These are phyloP conservation scores for Lasioglossum morio DNA, from an alignment of 2,888 invertebrate species.

Conservation along the genomic window DNA sequence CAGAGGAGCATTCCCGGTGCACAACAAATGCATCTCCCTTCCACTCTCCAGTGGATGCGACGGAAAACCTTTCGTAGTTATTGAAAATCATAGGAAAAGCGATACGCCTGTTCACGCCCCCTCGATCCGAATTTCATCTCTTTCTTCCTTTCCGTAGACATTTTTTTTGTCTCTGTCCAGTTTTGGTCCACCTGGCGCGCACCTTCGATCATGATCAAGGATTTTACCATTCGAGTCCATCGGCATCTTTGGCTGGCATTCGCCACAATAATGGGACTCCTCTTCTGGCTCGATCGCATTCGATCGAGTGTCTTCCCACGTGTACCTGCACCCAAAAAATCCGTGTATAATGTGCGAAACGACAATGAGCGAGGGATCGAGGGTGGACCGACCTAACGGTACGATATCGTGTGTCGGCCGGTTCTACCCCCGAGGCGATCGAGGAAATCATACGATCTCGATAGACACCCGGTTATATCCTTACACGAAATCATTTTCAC, in stretches of 20 bases:
- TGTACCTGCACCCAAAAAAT: constrained; percentile 66
- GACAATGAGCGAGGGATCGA: constrained; percentile 64
- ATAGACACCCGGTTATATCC: background rate
- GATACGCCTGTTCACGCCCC: constrained; percentile 34
- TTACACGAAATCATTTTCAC: background rate
- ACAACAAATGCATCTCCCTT: constrained; percentile 48
- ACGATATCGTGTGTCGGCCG: constrained; percentile 80
- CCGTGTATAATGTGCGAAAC: constrained; percentile 61
- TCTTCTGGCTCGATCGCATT: constrained; percentile 45
- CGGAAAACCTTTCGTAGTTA: constrained; percentile 51
- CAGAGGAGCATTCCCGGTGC: constrained; percentile 27
- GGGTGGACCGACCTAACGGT: constrained; percentile 79
- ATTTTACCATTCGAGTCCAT: constrained; percentile 15
- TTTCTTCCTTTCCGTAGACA: background rate
- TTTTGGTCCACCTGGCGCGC: constrained; percentile 26
- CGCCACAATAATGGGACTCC: constrained; percentile 58
- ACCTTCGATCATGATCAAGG: constrained; percentile 49
- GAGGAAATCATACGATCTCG: constrained; percentile 29
- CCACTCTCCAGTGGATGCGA: constrained; percentile 23
- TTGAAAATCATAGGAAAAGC: constrained; percentile 61
- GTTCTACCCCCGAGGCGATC: constrained; percentile 47
- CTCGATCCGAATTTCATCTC: constrained; percentile 16
- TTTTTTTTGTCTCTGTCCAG: background rate
- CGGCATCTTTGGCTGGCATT: constrained; percentile 18
- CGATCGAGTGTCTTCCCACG: constrained; percentile 71